These are phyloP conservation scores for Cerastoderma edule DNA, from an alignment of 2,888 invertebrate species.

Conservation along the genomic window DNA sequence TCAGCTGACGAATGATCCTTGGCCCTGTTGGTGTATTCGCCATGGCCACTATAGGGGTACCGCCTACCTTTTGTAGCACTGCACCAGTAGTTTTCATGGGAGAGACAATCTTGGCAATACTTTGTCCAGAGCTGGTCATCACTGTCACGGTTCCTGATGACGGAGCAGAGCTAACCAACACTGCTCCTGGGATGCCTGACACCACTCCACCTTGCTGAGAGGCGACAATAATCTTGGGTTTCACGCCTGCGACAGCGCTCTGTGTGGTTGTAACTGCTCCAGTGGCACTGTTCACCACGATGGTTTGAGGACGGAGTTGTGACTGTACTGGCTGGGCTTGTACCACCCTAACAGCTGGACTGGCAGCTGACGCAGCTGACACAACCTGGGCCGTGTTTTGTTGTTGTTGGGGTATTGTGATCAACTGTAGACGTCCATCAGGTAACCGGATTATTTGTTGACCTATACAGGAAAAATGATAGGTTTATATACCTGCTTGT, in stretches of 20 bases:
- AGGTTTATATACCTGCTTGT: too few relatives aligned
- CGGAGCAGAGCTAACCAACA: constrained; percentile 43
- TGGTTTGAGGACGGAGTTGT: constrained; percentile 51
- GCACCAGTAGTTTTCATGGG: constrained; percentile 38
- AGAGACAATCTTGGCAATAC: constrained; percentile 52
- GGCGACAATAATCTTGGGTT: constrained; percentile 59
- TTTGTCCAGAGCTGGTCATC: constrained; percentile 47
- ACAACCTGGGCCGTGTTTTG: constrained; percentile 37
- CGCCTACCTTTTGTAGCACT: constrained; percentile 59
- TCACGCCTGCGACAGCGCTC: constrained; percentile 27
- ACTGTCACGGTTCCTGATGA: constrained; percentile 48
- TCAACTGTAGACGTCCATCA: constrained; percentile 95
- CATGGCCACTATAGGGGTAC: constrained; percentile 45
- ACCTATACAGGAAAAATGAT: constrained; percentile 78
- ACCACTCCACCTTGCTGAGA: constrained; percentile 36
- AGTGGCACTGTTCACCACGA: constrained; percentile 50
- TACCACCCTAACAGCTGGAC: constrained; percentile 30
- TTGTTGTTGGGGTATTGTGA: constrained; percentile 83
- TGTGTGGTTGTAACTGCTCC: constrained; percentile 38
- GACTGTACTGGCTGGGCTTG: constrained; percentile 38
- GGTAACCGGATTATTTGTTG: constrained; percentile 97
- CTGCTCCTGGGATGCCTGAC: constrained; percentile 21
- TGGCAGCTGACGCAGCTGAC: constrained; percentile 28
- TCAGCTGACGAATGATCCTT: constrained; percentile 51
- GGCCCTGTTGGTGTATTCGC: constrained; percentile 49